Percentiles rank a stretch among this genome's conserved stretches.
Evolutionary conservation across 2,113 vertebrate genomes (phyloP).

Genomic region (Prietella phreatophila): DNA sequence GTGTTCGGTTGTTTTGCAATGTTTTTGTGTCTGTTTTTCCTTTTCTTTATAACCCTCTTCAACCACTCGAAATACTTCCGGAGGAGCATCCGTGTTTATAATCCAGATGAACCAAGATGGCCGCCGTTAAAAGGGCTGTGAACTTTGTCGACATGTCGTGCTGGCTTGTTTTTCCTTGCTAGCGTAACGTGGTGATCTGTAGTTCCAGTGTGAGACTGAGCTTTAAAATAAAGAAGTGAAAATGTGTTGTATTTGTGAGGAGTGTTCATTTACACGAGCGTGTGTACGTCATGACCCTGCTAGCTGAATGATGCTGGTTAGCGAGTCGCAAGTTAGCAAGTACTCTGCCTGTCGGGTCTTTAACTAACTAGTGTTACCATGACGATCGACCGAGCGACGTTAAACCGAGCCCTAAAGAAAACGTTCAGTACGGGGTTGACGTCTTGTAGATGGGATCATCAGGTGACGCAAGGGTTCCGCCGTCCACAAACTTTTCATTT

Average conservation of each 20-base stretch:
- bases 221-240: constrained; percentile 3
- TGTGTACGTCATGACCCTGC: neutral
- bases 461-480: too few relatives aligned
- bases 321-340: neutral
- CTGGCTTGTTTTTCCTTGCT: neutral
- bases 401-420: neutral
- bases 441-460: too few relatives aligned
- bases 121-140: neutral
- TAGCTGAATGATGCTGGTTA: neutral
- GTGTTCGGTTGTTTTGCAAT: neutral
- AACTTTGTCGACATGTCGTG: neutral
- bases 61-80: too few relatives aligned
- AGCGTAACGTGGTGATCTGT: neutral
- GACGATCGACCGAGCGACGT: neutral
- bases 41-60: neutral
- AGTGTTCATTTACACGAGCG: neutral
- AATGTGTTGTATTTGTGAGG: neutral
- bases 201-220: neutral
- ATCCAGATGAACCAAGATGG: neutral
- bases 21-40: neutral
- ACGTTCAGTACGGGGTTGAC: neutral
- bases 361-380: neutral
- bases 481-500: neutral
- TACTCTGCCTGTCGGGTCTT: neutral
- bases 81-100: neutral